Evolutionary conservation across 2,888 invertebrate species (phyloP).

Genomic region (Arctia plantaginis): DNA sequence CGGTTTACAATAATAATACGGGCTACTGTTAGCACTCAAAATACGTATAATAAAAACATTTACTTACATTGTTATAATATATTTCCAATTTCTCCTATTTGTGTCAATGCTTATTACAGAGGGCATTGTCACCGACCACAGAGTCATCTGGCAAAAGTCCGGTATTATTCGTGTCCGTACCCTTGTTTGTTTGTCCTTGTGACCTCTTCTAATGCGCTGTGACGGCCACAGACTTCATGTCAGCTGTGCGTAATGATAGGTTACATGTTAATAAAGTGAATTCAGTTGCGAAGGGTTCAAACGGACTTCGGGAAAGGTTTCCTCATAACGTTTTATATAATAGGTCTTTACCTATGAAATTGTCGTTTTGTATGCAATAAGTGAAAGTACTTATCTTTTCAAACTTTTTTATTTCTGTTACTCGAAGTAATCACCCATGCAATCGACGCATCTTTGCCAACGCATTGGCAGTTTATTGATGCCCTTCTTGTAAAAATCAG

Average conservation of each 20-base stretch:
- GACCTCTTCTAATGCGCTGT: slow-evolving; percentile 9
- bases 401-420: no score
- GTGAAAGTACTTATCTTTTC: no score
- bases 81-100: neutral
- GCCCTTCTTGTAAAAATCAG: no score
- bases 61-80: neutral
- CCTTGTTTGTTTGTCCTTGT: slow-evolving; percentile 10
- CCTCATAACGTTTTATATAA: no score
- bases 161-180: slow-evolving; percentile 5
- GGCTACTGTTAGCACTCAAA: no score
- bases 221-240: neutral
- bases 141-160: neutral
- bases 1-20: no score
- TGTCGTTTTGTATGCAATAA: no score
- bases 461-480: no score
- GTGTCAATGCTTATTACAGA: neutral
- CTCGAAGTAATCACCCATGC: no score
- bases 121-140: neutral
- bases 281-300: neutral
- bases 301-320: neutral
- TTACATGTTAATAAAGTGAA: neutral
- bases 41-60: no score
- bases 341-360: no score
- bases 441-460: no score
- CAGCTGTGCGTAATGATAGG: neutral